A percentile compares a stretch with the other conserved stretches of the same genome.
Conservation (phyloP, 2,888 invertebrate genomes). For the Epicampocera succincta region DNA sequence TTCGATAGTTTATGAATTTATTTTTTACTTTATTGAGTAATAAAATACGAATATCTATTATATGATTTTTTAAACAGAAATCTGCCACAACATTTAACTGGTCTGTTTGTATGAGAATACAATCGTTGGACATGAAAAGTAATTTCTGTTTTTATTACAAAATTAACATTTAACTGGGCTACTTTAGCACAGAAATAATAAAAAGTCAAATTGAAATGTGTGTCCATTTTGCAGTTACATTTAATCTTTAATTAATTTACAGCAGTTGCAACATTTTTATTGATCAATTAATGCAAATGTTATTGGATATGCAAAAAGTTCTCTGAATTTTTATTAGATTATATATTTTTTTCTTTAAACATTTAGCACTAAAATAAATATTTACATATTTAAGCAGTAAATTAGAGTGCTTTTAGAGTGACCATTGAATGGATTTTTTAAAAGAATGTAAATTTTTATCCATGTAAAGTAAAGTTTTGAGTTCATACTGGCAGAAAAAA, state of each 20-base stretch:
- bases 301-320: conserved; percentile 32
- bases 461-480: too few species aligned
- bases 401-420: conserved; percentile 9
- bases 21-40: background rate
- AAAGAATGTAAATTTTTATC: too few species aligned
- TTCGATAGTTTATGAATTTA: conserved; percentile 3
- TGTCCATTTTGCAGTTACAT: background rate
- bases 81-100: background rate
- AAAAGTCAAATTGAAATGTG: background rate
- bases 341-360: conserved; percentile 13
- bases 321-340: conserved; percentile 8
- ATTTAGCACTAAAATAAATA: conserved; percentile 21
- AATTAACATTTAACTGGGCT: too few species aligned
- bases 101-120: background rate
- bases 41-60: background rate
- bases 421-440: background rate
- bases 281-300: conserved; percentile 42
- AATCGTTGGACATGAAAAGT: too few species aligned
- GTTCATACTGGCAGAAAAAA: too few species aligned
- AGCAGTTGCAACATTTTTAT: conserved; percentile 43
- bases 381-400: conserved; percentile 15
- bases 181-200: background rate
- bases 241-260: conserved; percentile 47
- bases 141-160: too few species aligned
- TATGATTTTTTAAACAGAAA: background rate